Evolutionary conservation across 2,113 vertebrate species (phyloP).

Genomic region (Otis tarda): DNA sequence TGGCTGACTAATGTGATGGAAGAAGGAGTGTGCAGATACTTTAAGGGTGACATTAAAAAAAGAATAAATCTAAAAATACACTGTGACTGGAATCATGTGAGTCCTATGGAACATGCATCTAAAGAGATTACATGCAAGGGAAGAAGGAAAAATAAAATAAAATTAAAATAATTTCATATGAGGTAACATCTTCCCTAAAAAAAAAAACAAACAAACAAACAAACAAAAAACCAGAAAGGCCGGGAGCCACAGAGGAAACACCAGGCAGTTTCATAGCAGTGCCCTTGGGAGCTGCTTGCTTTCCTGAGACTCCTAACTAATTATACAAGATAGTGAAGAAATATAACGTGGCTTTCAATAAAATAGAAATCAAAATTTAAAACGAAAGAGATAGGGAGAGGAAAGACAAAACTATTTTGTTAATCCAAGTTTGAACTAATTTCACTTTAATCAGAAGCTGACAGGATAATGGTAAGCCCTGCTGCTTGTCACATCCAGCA

Average conservation of each 20-base stretch:
- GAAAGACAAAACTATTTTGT: conserved; percentile 25
- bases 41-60: not conserved
- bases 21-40: not conserved
- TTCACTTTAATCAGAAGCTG: conserved; percentile 52
- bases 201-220: no score
- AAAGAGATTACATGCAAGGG: not conserved
- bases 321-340: conserved; percentile 44
- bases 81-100: not conserved
- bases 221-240: not conserved
- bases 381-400: not conserved
- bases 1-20: not conserved
- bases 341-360: not conserved
- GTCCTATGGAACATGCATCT: not conserved
- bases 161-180: not conserved
- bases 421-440: conserved; percentile 43
- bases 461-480: not conserved
- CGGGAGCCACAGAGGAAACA: not conserved
- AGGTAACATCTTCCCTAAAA: not conserved
- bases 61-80: not conserved
- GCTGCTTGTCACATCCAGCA: conserved; percentile 15
- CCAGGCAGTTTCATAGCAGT: conserved; percentile 21
- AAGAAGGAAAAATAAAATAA: not conserved
- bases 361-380: conserved; percentile 5
- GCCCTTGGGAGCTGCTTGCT: conserved; percentile 29
- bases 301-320: conserved; percentile 53